phyloP scores from a whole-genome alignment of 1,140 invertebrate species.

The Melanaphis sacchari region DNA sequence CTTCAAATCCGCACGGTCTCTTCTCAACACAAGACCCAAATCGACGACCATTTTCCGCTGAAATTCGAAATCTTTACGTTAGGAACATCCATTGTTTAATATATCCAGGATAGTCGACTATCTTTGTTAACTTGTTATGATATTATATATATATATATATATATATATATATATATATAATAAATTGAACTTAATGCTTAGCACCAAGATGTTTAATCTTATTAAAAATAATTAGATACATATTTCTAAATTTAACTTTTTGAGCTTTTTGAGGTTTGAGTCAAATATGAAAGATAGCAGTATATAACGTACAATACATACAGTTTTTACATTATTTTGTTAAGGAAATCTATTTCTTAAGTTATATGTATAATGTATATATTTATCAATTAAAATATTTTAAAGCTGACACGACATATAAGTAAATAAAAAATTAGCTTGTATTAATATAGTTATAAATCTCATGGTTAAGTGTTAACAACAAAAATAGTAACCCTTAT shows the following conservation, averaged over 20 bases:
- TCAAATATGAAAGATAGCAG: background rate
- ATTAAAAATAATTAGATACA: background rate
- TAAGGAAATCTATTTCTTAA: too few relatives aligned
- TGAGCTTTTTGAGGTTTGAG: background rate
- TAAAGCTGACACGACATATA: background rate
- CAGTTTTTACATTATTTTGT: too few relatives aligned
- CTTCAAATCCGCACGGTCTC: conserved; percentile 69
- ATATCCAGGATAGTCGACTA: background rate
- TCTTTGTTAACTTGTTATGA: background rate
- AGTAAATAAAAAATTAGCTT: background rate
- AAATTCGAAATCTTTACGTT: background rate
- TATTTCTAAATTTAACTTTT: background rate
- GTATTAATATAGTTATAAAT: background rate
- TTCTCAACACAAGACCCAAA: background rate
- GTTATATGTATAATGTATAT: too few relatives aligned
- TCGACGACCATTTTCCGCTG: background rate
- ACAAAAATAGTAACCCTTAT: background rate
- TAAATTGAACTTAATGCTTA: background rate
- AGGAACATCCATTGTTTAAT: background rate
- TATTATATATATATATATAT: too few relatives aligned
- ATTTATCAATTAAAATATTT: background rate
- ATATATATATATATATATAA: too few relatives aligned
- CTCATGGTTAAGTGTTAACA: background rate
- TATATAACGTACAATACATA: too few relatives aligned
- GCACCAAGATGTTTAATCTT: background rate